Base-by-base conservation (phyloP, 1,140 invertebrate species). In the Grapholita molesta region DNA sequence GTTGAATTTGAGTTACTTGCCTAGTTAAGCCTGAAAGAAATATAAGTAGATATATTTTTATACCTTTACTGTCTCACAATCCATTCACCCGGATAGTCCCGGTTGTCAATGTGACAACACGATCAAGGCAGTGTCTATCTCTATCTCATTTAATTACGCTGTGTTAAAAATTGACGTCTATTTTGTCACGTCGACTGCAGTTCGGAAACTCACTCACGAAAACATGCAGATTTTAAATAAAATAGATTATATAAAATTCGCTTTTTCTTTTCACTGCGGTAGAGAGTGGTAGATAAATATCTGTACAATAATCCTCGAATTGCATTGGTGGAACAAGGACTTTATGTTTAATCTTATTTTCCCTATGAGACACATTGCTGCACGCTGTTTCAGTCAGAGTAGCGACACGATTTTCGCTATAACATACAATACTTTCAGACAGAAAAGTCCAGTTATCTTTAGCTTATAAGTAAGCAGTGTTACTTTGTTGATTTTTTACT, bases 301-400 rank as follows among this genome's bases (percentile, higher is more conserved):
- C 85, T 86, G 83, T 83, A 81, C 83, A 85, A 84, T 85, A 48
- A 48, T 21, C 42, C 42, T 1, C 42, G 9, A 15, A 48, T 48
- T 48, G 42, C 42, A 21, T 48, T 48, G 38, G 38, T 42, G 38
- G 38, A 42, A 42, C 18, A 9, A 30, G 32, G 55, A 61, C 55
- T 61, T 61, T 61, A 61, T 61, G 25, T 61, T 32, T 61, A 61
- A 61, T 61, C 55, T 61, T 61, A 61, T 61, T 30, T 30, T 61
- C 25, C 55, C 55, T 61, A 61, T 30, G 55, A 61, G 55, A 61
- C 55, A 61, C 55, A 61, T 61, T 61, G 25, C 55, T 21, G 24
- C 25, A 15, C 25, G 24, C 6, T 61, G 55, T 28, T 30, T 25
- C 24, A 61, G 55, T 61, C 55, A 61, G 25, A 28, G 25, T 1